A percentile compares a stretch with the other conserved stretches of the same genome.
These are phyloP conservation scores for Drosophila bifasciata DNA, from an alignment of 1,140 invertebrate species.

Conservation along the genomic window DNA sequence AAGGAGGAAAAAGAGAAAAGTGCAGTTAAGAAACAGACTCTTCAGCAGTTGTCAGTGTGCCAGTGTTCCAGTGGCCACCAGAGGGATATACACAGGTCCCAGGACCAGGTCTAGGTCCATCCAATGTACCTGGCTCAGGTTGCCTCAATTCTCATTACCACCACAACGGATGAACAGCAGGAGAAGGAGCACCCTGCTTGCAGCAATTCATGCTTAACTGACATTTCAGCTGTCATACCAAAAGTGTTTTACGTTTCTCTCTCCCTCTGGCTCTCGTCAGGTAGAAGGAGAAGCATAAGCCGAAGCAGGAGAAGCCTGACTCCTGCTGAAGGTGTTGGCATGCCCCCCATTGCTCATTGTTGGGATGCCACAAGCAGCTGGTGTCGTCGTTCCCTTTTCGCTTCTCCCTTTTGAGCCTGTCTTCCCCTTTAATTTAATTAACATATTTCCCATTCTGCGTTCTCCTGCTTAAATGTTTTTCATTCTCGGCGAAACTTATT, in stretches of 20 bases:
- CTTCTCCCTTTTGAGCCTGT: neutral
- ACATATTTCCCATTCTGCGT: constrained; percentile 49
- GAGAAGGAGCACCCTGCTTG: neutral
- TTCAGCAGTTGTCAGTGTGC: constrained; percentile 49
- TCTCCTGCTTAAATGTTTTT: constrained; percentile 32
- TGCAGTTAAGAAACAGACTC: constrained; percentile 43
- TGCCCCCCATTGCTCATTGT: constrained; percentile 59
- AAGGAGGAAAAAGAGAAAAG: neutral
- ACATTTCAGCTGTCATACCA: constrained; percentile 79
- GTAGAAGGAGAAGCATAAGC: constrained; percentile 26
- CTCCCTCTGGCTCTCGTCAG: constrained; percentile 3
- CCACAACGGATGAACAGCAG: too few species aligned
- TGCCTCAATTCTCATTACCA: constrained; percentile 53
- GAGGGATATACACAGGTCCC: constrained; percentile 1
- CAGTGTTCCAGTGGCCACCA: constrained; percentile 17
- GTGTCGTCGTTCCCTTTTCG: constrained; percentile 56
- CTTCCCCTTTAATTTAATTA: constrained; percentile 64
- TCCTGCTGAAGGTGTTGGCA: constrained; percentile 58
- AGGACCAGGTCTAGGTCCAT: too few species aligned
- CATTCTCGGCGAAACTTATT: constrained; percentile 14
- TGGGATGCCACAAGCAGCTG: constrained; percentile 77
- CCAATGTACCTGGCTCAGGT: neutral
- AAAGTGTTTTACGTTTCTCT: constrained; percentile 79
- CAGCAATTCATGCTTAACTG: constrained; percentile 74
- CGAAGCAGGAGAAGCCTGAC: constrained; percentile 11